These are phyloP conservation scores for Amniataba percoides DNA, from an alignment of 2,797 vertebrate species.

Conservation along the genomic window DNA sequence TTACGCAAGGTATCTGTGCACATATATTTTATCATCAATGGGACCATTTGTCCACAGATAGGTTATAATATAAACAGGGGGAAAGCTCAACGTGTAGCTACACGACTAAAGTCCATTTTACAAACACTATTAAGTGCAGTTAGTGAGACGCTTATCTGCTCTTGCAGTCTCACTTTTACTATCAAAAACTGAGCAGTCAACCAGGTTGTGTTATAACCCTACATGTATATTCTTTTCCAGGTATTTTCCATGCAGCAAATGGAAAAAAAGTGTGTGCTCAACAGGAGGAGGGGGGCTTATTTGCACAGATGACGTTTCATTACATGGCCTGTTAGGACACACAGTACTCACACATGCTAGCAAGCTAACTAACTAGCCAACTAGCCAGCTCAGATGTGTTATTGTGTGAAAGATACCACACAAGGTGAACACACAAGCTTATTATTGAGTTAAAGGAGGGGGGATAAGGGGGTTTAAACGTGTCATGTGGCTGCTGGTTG, in stretches of 20 bases:
- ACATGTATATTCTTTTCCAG: background rate
- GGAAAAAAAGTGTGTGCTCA: constrained; percentile 72
- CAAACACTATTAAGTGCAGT: constrained; percentile 24
- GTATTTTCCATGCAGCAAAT: constrained; percentile 35
- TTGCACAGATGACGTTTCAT: constrained; percentile 78
- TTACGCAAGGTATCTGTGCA: background rate
- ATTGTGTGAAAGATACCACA: background rate
- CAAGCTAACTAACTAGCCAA: constrained; percentile 50
- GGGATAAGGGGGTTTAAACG: background rate
- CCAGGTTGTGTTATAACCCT: background rate
- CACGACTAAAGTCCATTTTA: constrained; percentile 58
- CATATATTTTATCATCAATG: background rate
- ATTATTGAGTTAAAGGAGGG: background rate
- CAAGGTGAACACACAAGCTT: background rate
- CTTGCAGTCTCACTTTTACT: background rate
- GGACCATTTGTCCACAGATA: background rate
- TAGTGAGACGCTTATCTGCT: constrained; percentile 11
- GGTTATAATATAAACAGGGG: constrained; percentile 9
- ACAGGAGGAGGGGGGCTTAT: constrained; percentile 66
- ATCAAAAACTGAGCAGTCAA: background rate
- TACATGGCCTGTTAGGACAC: constrained; percentile 68
- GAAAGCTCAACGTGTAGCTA: constrained; percentile 6
- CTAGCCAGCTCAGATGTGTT: constrained; percentile 35
- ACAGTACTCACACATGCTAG: constrained; percentile 51
- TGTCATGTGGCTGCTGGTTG: constrained; percentile 5